Percentiles rank a stretch among this genome's conserved stretches.
Conservation (phyloP, 2,888 invertebrate species). For the Cosmia pyralina region DNA sequence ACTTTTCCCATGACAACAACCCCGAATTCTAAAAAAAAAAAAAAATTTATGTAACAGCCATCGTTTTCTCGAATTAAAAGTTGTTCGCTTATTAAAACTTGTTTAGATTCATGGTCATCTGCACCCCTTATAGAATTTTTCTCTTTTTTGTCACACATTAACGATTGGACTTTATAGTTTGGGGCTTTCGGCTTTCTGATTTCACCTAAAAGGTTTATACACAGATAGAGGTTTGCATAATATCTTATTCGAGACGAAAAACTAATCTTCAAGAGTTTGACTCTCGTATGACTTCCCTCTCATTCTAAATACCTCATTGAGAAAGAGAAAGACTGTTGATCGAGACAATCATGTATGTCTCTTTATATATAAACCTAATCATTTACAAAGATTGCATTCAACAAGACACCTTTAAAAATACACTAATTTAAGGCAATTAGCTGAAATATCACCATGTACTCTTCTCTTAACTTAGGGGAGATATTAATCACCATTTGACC, state of each 20-base stretch:
- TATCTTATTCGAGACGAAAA: conserved; percentile 33
- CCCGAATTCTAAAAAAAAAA: not conserved
- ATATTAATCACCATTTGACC: conserved; percentile 9
- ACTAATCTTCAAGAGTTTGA: not conserved
- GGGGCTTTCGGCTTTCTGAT: not conserved
- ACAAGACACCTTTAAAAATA: conserved; percentile 18
- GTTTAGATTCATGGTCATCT: not conserved
- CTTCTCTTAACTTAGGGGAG: conserved; percentile 35
- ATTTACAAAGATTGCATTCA: conserved; percentile 14
- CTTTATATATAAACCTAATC: conserved; percentile 6
- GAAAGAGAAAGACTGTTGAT: conserved; percentile 17
- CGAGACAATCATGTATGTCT: not conserved
- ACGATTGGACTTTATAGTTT: not conserved
- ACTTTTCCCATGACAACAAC: not conserved
- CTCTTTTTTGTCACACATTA: not conserved
- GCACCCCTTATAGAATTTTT: not conserved
- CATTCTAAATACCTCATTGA: conserved; percentile 11
- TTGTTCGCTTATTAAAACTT: not conserved
- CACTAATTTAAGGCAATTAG: conserved; percentile 7
- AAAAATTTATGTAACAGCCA: not conserved
- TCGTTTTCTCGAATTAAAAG: conserved; percentile 1
- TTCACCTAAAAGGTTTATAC: conserved; percentile 11
- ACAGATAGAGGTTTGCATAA: not conserved
- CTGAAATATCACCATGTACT: conserved; percentile 32
- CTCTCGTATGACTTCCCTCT: conserved; percentile 4